A percentile compares a stretch with the other conserved stretches of the same genome.
phyloP scores from a whole-genome alignment of 2,113 vertebrate species.

The Perccottus glenii region DNA sequence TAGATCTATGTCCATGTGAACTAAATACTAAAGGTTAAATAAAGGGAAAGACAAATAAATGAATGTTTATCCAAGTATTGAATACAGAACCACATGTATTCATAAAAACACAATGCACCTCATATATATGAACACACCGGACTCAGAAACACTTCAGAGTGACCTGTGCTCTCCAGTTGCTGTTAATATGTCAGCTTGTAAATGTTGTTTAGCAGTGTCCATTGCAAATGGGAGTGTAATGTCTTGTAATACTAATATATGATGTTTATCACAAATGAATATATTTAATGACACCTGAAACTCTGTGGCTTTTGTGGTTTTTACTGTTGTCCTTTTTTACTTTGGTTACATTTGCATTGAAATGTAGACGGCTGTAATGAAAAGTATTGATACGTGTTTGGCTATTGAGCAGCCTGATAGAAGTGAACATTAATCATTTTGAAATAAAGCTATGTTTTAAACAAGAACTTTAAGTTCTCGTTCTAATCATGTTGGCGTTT shows the following conservation, averaged over 20 bases:
- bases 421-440: constrained; percentile 87
- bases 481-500: constrained; percentile 14
- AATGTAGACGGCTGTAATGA: constrained; percentile 84
- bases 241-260: constrained; percentile 99
- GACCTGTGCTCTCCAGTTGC: constrained; percentile 42
- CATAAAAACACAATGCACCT: constrained; percentile 19
- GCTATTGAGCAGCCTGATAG: constrained; percentile 84
- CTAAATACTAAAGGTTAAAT: constrained; percentile 67
- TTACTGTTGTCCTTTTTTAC: constrained; percentile 41
- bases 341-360: constrained; percentile 53
- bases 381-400: constrained; percentile 78
- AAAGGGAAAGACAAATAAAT: constrained; percentile 53
- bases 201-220: constrained; percentile 91
- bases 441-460: constrained; percentile 86
- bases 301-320: constrained; percentile 86
- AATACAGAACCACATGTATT: constrained; percentile 16
- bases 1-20: constrained; percentile 69
- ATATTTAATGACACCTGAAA: constrained; percentile 97
- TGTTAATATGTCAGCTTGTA: constrained; percentile 90
- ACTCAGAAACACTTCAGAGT: constrained; percentile 45
- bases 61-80: constrained; percentile 43
- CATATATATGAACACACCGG: constrained; percentile 35
- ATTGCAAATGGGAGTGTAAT: constrained; percentile 86
- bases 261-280: constrained; percentile 99
- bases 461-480: constrained; percentile 20